Percentiles rank a stretch among this genome's conserved stretches.
These are phyloP conservation scores for Epinephelus lanceolatus DNA, from an alignment of 2,113 vertebrate genomes.

Conservation along the genomic window DNA sequence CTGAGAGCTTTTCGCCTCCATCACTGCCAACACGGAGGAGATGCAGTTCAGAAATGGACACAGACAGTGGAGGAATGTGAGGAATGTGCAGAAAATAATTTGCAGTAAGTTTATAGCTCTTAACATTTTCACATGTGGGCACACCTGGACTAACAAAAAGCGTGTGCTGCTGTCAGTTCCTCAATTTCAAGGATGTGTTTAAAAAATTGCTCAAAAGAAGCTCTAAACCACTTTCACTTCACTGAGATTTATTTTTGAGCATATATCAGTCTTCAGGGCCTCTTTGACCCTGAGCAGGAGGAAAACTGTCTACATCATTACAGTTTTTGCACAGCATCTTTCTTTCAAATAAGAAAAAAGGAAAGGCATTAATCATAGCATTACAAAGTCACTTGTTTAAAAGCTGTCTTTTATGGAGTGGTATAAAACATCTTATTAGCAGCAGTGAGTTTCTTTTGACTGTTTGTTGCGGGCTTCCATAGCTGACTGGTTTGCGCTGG, in stretches of 20 bases:
- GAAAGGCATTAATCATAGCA: neutral
- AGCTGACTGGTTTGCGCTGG: conserved; percentile 30
- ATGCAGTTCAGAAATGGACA: conserved; percentile 6
- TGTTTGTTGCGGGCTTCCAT: neutral
- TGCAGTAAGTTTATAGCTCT: conserved; percentile 31
- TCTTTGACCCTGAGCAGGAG: neutral
- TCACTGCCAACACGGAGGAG: neutral
- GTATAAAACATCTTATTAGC: neutral
- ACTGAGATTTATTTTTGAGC: neutral
- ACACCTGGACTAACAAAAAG: conserved; percentile 16
- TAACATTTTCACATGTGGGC: conserved; percentile 32
- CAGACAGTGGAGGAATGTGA: conserved; percentile 38
- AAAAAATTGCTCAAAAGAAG: neutral
- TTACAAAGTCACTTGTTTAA: neutral
- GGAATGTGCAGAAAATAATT: conserved; percentile 55
- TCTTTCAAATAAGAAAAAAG: neutral
- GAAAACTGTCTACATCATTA: neutral
- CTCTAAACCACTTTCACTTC: neutral
- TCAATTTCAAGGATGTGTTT: neutral
- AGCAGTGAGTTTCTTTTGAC: neutral
- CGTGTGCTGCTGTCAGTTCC: neutral
- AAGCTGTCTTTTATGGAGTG: neutral
- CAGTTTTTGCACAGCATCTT: conserved; percentile 5
- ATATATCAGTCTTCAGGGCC: neutral
- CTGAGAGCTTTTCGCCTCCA: conserved; percentile 3